Percentiles rank a stretch among this genome's conserved stretches.
phyloP scores from a whole-genome alignment of 2,113 vertebrate species.

The Progne subis region DNA sequence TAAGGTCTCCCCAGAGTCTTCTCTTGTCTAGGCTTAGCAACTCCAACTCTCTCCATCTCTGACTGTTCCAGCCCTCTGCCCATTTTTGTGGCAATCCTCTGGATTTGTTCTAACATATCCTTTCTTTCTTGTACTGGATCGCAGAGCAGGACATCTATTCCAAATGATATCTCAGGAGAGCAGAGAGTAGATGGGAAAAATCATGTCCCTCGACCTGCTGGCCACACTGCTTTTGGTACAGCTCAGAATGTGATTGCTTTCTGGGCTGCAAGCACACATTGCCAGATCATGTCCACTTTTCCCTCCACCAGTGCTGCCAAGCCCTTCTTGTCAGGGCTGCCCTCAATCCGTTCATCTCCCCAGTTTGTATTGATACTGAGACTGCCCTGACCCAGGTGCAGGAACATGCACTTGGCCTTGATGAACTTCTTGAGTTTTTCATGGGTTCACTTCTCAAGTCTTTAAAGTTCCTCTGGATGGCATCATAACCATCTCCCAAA shows the following conservation, averaged over 20 bases:
- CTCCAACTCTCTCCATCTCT: neutral
- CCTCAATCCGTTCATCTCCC: neutral
- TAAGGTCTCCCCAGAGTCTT: neutral
- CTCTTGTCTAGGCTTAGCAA: neutral
- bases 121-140: neutral
- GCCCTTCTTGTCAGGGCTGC: neutral
- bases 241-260: neutral
- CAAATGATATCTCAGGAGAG: neutral
- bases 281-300: neutral
- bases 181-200: neutral
- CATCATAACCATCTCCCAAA: neutral
- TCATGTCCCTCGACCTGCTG: neutral
- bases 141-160: neutral
- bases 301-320: neutral
- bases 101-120: rapidly evolving
- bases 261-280: neutral
- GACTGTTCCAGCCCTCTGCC: neutral
- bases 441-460: neutral
- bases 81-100: neutral
- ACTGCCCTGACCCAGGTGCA: neutral
- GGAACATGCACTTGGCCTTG: neutral
- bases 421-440: neutral
- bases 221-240: rapidly evolving
- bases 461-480: neutral
- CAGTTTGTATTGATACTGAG: neutral